Percentiles rank a stretch among this genome's conserved stretches.
Evolutionary conservation across 2,113 vertebrate genomes (phyloP).

Genomic region (Grantiella picta): DNA sequence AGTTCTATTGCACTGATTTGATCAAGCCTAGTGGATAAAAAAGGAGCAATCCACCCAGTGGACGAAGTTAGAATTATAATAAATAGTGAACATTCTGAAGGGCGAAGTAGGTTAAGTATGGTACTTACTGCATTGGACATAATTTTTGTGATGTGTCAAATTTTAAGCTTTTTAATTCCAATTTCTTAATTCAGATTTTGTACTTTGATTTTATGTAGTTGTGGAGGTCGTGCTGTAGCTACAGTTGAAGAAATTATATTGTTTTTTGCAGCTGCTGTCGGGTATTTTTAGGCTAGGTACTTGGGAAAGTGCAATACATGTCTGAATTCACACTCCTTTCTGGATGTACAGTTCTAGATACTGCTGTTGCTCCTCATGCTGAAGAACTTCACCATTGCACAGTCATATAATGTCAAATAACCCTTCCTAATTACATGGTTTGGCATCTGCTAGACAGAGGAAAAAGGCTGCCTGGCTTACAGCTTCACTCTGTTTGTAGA

Average conservation of each 20-base stretch:
- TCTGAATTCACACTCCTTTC: not conserved
- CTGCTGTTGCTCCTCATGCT: not conserved
- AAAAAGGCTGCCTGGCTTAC: not conserved
- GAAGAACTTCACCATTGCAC: not conserved
- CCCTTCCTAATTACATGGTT: not conserved
- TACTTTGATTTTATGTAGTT: not conserved
- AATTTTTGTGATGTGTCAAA: not conserved
- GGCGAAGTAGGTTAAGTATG: not conserved
- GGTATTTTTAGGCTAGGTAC: not conserved
- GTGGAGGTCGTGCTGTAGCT: not conserved
- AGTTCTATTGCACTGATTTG: conserved; percentile 46
- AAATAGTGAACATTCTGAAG: conserved; percentile 34
- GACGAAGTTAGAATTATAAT: conserved; percentile 43
- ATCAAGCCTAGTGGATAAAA: not conserved
- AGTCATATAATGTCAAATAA: not conserved
- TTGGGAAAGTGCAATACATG: not conserved
- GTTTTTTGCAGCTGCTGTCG: not conserved
- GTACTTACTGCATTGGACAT: not conserved
- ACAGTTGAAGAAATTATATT: not conserved
- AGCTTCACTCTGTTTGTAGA: not conserved
- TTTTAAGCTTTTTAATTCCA: not conserved
- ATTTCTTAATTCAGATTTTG: not conserved
- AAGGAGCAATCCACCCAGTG: conserved; percentile 16
- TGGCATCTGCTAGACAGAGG: not conserved
- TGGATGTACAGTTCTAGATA: not conserved